These are phyloP conservation scores for Pogonomyrmex californicus DNA, from an alignment of 1,140 invertebrate genomes.

Conservation along the genomic window DNA sequence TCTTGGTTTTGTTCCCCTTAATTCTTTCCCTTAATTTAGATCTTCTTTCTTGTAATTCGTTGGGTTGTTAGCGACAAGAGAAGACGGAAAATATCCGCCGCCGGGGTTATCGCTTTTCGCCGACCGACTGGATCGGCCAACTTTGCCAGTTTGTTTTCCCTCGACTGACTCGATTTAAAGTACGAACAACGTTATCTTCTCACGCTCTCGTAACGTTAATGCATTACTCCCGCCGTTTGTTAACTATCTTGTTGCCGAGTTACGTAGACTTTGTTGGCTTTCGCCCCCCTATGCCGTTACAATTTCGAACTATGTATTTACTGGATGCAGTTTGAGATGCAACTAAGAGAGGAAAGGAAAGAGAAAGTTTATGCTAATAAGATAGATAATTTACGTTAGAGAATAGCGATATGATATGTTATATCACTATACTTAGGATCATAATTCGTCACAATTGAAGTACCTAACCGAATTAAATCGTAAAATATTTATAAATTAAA, in stretches of 20 bases:
- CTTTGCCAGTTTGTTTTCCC: conserved; percentile 49
- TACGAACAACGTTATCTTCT: conserved; percentile 44
- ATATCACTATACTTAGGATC: not conserved
- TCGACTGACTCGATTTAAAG: conserved; percentile 42
- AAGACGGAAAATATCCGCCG: conserved; percentile 22
- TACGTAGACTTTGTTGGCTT: conserved; percentile 41
- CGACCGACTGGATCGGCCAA: conserved; percentile 37
- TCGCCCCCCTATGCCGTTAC: conserved; percentile 14
- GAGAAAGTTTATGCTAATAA: conserved; percentile 21
- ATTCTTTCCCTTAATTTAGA: not conserved
- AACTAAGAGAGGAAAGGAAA: not conserved
- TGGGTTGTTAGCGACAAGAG: conserved; percentile 21
- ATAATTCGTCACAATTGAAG: not conserved
- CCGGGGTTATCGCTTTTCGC: conserved; percentile 31
- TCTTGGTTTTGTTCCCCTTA: no score
- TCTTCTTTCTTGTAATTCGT: conserved; percentile 12
- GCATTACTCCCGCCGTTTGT: conserved; percentile 35
- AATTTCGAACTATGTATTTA: conserved; percentile 42
- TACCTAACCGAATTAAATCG: not conserved
- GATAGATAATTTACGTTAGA: not conserved
- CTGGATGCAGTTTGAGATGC: conserved; percentile 2
- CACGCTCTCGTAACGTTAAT: conserved; percentile 37
- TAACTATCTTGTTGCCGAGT: conserved; percentile 52
- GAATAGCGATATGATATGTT: not conserved
- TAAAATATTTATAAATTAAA: not conserved